Base-by-base conservation (phyloP, 2,797 vertebrate genomes). In the Acridotheres tristis region DNA sequence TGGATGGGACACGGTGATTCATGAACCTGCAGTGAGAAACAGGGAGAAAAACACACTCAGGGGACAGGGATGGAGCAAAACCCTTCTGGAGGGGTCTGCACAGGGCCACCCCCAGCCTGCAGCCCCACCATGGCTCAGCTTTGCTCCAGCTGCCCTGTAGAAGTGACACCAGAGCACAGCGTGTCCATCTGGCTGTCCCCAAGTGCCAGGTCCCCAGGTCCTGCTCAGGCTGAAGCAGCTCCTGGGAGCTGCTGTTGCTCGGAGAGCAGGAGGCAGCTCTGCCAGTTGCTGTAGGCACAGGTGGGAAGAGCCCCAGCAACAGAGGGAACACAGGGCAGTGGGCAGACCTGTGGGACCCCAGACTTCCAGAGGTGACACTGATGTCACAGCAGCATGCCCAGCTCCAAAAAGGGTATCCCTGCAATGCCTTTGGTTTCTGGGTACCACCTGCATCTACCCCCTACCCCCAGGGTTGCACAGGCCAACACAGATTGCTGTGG, bases 1-100 rank as follows among this genome's bases (percentile, higher is more conserved):
- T 98, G 95, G 98, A 95, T 0, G 99, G 99, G 27, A 98, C 99
- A 29, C 99, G 98, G 96, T 98, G 98, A 95, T 99, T 99, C 99
- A 99, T 99, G 97, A 99, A 99, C 98, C 99, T 99, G 89, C 55
- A 88, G 66, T 0, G 4, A 96, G 71, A 97, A 59, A 29, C 4
- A 12, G 16, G 13, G 38, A 81, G 18, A 94, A 42, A 85, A 81
- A 54, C 36, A n/a, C 0, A 0, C 21, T 93, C 45, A 80, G 80
- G 22, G 17, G 20, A 26, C 0, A 1, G 10, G 32, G 11, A 10
- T 2, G 18, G 5, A 27, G 36, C 30, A 62, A 90, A 75, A 38
- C 16, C 40, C 36, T 85, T 40, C 75, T 10, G 23, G 32, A 53
- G 5, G 42, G 16, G 16, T 53, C 63, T 58, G 77, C n/a, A 20